Evolutionary conservation across 2,797 vertebrate genomes (phyloP).

Genomic region (Coreius guichenoti): DNA sequence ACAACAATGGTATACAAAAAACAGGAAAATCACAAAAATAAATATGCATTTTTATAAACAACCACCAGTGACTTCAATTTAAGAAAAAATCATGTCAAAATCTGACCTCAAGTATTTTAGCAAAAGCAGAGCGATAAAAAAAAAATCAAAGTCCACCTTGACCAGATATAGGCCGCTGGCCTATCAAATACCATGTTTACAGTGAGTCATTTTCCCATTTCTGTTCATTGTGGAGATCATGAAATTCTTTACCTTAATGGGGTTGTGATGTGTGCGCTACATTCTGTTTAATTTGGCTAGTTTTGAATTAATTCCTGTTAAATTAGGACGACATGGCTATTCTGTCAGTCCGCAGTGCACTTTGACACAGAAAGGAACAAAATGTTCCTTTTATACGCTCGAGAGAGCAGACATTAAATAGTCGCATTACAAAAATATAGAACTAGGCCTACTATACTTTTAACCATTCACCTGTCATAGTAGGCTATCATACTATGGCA

Average conservation of each 20-base stretch:
- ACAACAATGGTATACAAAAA: constrained; percentile 75
- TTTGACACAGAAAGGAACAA: constrained; percentile 44
- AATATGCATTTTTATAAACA: constrained; percentile 84
- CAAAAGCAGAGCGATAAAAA: constrained; percentile 63
- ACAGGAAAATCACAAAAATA: constrained; percentile 80
- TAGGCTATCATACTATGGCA: constrained; percentile 13
- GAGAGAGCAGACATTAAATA: constrained; percentile 42
- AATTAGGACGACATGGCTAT: constrained; percentile 30
- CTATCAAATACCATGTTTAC: constrained; percentile 35
- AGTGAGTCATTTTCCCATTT: constrained; percentile 43
- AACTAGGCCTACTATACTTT: constrained; percentile 25
- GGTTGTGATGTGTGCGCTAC: constrained; percentile 41
- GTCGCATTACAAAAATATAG: constrained; percentile 49
- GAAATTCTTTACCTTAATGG: neutral
- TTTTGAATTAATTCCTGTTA: constrained; percentile 27
- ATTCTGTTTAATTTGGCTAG: constrained; percentile 59
- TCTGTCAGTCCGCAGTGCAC: constrained; percentile 47
- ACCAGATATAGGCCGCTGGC: constrained; percentile 21
- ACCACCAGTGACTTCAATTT: constrained; percentile 83
- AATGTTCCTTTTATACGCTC: constrained; percentile 26
- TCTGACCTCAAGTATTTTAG: constrained; percentile 82
- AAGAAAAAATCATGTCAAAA: constrained; percentile 72
- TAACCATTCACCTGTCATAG: constrained; percentile 24
- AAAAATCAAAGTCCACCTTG: constrained; percentile 40
- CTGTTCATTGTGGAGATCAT: constrained; percentile 12